Conservation (phyloP, 2,888 invertebrate genomes). For the Leptothorax acervorum region DNA sequence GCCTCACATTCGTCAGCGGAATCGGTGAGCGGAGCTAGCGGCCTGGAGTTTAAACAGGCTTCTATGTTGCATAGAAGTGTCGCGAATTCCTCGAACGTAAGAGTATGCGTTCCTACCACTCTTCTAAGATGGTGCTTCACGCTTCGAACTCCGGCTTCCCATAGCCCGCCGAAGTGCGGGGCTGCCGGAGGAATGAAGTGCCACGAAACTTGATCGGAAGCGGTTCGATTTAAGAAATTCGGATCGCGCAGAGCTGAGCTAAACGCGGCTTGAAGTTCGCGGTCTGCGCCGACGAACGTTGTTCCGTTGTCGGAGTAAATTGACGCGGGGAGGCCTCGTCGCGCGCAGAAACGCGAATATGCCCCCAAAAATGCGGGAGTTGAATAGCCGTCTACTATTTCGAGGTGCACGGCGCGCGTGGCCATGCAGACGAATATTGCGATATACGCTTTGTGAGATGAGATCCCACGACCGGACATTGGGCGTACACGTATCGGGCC, state of each 20-base stretch:
- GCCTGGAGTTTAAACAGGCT: too few species aligned
- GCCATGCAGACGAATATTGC: conserved; percentile 9
- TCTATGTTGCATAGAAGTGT: too few species aligned
- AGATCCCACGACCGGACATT: not conserved
- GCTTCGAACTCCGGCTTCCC: too few species aligned
- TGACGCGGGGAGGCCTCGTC: not conserved
- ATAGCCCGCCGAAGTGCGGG: too few species aligned
- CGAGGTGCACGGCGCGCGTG: conserved; percentile 1
- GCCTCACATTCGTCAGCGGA: too few species aligned
- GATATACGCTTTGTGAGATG: not conserved
- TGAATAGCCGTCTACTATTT: not conserved
- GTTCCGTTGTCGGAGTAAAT: conserved; percentile 25
- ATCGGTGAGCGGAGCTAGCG: too few species aligned
- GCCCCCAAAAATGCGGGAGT: not conserved
- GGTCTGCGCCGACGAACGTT: not conserved
- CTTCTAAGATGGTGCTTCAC: too few species aligned
- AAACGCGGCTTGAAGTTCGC: not conserved
- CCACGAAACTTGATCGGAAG: not conserved
- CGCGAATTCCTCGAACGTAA: too few species aligned
- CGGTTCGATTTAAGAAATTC: not conserved
- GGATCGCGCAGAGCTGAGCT: not conserved
- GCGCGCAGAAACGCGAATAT: not conserved
- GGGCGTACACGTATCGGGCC: not conserved
- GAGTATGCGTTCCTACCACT: too few species aligned
- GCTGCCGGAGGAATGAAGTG: not conserved